These are phyloP conservation scores for Characodon lateralis DNA, from an alignment of 2,797 vertebrate genomes.

Conservation along the genomic window DNA sequence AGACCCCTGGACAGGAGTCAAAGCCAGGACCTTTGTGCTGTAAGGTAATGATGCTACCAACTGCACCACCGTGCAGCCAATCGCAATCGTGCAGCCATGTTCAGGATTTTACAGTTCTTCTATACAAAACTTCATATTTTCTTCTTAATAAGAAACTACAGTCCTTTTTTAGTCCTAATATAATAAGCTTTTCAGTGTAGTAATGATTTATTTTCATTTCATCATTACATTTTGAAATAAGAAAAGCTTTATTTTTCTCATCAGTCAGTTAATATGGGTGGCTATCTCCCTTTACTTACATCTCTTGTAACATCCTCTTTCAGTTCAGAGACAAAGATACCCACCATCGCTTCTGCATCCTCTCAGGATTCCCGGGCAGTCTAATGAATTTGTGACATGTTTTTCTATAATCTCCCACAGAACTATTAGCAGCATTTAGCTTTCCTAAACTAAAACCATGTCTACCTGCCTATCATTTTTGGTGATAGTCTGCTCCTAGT, in stretches of 20 bases:
- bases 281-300: not conserved
- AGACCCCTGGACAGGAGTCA: no score
- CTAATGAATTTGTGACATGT: not conserved
- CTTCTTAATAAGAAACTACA: not conserved
- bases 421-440: not conserved
- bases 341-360: not conserved
- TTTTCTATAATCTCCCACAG: not conserved
- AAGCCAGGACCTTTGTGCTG: no score
- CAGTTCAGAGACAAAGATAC: not conserved
- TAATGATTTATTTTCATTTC: not conserved
- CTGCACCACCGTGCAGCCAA: no score
- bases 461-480: conserved; percentile 32
- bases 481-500: conserved; percentile 12
- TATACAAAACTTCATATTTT: not conserved
- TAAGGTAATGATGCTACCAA: no score
- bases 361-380: not conserved
- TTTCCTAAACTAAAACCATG: not conserved
- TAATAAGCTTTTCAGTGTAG: not conserved
- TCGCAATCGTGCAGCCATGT: no score
- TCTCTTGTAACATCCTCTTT: not conserved
- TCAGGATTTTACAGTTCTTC: not conserved
- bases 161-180: not conserved
- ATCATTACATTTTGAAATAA: not conserved
- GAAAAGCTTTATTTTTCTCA: not conserved
- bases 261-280: not conserved